Conservation (phyloP, 2,888 invertebrate genomes). For the Cheilosia impressa region DNA sequence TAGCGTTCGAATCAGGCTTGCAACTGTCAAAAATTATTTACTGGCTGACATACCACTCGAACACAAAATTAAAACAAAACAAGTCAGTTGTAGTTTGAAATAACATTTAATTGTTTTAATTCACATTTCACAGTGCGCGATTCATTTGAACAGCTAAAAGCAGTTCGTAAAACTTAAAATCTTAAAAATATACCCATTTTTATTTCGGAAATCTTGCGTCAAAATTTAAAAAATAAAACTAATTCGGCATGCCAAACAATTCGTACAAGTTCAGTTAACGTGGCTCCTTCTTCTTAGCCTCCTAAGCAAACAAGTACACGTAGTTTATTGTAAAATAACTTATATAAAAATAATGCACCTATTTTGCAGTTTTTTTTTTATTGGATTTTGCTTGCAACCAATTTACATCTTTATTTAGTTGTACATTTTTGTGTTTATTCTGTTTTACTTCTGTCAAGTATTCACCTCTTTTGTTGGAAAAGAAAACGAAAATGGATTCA, state of each 20-base stretch:
- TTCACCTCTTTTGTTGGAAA: background rate
- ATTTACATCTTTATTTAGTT: conserved; percentile 3
- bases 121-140: background rate
- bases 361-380: conserved; percentile 14
- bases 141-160: background rate
- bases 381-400: conserved; percentile 4
- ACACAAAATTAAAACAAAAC: too few species aligned
- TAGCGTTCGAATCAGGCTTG: too few species aligned
- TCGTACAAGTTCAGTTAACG: conserved; percentile 6
- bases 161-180: background rate
- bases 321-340: background rate
- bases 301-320: background rate
- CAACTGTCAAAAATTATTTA: too few species aligned
- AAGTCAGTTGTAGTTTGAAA: too few species aligned
- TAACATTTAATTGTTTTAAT: too few species aligned
- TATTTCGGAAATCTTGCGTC: background rate
- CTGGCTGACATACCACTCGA: too few species aligned
- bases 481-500: conserved; percentile 26
- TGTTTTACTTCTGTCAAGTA: too few species aligned
- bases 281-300: background rate
- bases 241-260: conserved; percentile 1
- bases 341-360: conserved; percentile 42
- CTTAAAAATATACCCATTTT: background rate
- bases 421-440: conserved; percentile 9
- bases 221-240: background rate